These are phyloP conservation scores for Ophion ellenae DNA, from an alignment of 2,888 invertebrate genomes.

Conservation along the genomic window DNA sequence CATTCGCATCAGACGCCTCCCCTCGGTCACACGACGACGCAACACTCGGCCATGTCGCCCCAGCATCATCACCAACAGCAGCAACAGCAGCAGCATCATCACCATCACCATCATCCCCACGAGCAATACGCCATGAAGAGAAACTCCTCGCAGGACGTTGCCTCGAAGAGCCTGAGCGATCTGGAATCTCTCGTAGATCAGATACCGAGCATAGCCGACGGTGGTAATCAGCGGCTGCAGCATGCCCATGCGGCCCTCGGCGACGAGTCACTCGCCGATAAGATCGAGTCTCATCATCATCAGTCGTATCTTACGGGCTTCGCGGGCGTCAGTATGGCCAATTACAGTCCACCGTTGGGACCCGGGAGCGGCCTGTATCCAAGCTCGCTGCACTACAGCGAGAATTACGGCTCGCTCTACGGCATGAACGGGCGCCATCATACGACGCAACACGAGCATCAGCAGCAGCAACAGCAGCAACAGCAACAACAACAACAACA, in stretches of 20 bases:
- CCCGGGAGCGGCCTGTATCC: constrained; percentile 76
- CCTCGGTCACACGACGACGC: constrained; percentile 80
- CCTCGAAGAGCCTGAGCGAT: constrained; percentile 94
- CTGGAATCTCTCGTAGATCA: constrained; percentile 95
- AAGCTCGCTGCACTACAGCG: constrained; percentile 77
- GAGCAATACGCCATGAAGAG: constrained; percentile 81
- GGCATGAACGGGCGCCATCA: constrained; percentile 77
- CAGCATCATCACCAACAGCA: constrained; percentile 82
- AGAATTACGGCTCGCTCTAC: constrained; percentile 79
- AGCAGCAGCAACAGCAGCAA: constrained; percentile 72
- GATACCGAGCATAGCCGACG: constrained; percentile 94
- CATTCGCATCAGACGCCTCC: constrained; percentile 82
- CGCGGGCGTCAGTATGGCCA: constrained; percentile 75
- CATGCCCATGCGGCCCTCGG: constrained; percentile 76
- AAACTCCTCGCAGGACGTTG: constrained; percentile 87
- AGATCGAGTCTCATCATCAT: constrained; percentile 78
- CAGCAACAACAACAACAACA: constrained; percentile 74
- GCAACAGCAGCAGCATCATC: constrained; percentile 76
- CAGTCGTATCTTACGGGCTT: constrained; percentile 74
- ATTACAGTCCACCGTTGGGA: constrained; percentile 80
- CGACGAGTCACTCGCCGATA: constrained; percentile 78
- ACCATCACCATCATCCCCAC: constrained; percentile 80
- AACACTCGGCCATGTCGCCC: constrained; percentile 80
- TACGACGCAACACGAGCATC: constrained; percentile 61
- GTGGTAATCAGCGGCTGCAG: constrained; percentile 82